A percentile compares a stretch with the other conserved stretches of the same genome.
Conservation (phyloP, 2,888 invertebrate species). For the Habroteleia sp. region DNA sequence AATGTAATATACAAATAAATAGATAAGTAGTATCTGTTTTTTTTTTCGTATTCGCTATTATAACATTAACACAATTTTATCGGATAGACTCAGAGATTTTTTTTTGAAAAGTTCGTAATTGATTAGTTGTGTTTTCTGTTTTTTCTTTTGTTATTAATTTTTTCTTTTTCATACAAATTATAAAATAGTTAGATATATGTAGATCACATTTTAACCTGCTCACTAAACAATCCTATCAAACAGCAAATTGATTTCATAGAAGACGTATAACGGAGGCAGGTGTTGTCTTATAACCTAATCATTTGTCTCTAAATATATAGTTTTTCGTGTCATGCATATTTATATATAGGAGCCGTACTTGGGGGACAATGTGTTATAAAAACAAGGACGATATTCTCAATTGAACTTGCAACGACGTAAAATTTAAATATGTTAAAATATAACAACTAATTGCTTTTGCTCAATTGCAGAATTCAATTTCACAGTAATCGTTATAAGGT, state of each 20-base stretch:
- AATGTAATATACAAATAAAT: conserved; percentile 80
- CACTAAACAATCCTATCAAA: conserved; percentile 73
- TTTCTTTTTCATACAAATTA: conserved; percentile 52
- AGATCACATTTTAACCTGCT: conserved; percentile 71
- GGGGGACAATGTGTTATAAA: too few relatives aligned
- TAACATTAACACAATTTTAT: conserved; percentile 73
- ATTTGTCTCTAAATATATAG: conserved; percentile 61
- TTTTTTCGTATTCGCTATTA: conserved; percentile 76
- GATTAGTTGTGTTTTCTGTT: conserved; percentile 3
- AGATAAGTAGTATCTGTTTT: conserved; percentile 79
- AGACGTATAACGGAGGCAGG: conserved; percentile 76
- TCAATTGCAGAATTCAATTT: too few relatives aligned
- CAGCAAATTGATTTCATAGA: conserved; percentile 75
- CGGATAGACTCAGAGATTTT: conserved; percentile 26
- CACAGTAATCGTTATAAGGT: too few relatives aligned
- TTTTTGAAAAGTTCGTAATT: conserved; percentile 65
- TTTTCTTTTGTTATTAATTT: conserved; percentile 1
- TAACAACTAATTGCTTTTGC: too few relatives aligned
- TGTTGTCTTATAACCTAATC: conserved; percentile 69
- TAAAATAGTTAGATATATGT: conserved; percentile 65
- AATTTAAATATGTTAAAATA: too few relatives aligned
- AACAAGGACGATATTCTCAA: too few relatives aligned
- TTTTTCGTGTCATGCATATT: conserved; percentile 26
- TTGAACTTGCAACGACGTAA: too few relatives aligned
- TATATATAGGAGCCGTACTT: conserved; percentile 17